phyloP scores from a whole-genome alignment of 2,888 invertebrate genomes.

The Euphydryas editha region DNA sequence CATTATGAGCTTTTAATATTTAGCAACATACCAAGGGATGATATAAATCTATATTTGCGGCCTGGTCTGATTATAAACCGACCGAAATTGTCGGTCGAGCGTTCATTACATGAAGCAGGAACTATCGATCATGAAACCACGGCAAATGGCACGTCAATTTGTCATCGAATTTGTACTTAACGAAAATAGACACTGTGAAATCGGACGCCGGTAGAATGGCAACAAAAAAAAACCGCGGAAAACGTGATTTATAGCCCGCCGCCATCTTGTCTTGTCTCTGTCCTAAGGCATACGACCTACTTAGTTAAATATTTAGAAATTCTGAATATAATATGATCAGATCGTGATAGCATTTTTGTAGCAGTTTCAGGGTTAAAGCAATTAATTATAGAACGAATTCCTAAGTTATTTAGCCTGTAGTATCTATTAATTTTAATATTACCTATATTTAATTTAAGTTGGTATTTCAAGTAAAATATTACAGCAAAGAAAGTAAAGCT shows the following conservation, averaged over 20 bases:
- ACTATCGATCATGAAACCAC: slow-evolving; percentile 37
- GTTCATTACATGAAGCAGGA: slow-evolving; percentile 22
- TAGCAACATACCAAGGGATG: slow-evolving; percentile 13
- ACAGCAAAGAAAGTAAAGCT: background rate
- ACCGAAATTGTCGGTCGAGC: slow-evolving; percentile 17
- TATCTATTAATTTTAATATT: background rate
- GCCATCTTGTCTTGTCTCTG: slow-evolving; percentile 51
- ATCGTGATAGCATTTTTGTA: background rate
- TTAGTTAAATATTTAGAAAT: slow-evolving; percentile 57
- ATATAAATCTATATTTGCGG: slow-evolving; percentile 21
- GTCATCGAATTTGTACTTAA: slow-evolving; percentile 53
- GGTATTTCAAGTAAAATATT: too few species aligned
- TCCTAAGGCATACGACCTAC: slow-evolving; percentile 37
- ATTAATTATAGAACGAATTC: background rate
- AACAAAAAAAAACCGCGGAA: slow-evolving; percentile 57
- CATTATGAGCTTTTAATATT: slow-evolving; percentile 12
- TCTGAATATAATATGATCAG: slow-evolving; percentile 16
- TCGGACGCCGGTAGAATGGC: slow-evolving; percentile 54
- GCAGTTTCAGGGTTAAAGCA: background rate
- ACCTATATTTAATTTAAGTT: too few species aligned
- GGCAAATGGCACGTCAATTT: slow-evolving; percentile 47
- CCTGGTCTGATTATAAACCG: slow-evolving; percentile 7
- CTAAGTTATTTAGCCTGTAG: background rate
- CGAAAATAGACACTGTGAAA: slow-evolving; percentile 61
- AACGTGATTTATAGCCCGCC: slow-evolving; percentile 41